Conservation (phyloP, 2,113 vertebrate species). For the Megaleporinus macrocephalus region DNA sequence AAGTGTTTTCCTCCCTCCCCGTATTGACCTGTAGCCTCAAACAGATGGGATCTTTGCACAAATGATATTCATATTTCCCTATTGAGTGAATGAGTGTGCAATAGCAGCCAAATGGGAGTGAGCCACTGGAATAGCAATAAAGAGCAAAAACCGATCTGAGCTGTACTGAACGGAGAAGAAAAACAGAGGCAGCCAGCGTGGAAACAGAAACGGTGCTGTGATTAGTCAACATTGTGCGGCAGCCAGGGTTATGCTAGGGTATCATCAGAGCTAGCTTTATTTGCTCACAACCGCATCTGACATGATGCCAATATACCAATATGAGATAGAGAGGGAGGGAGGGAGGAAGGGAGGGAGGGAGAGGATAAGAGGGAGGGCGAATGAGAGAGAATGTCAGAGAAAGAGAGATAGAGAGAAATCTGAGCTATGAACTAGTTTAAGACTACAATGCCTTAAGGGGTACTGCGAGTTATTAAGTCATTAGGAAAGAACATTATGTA, state of each 20-base stretch:
- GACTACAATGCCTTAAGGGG: neutral
- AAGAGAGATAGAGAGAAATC: neutral
- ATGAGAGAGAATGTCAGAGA: neutral
- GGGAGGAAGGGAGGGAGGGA: neutral
- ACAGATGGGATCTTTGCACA: neutral
- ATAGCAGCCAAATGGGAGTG: conserved; percentile 11
- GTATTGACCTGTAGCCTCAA: neutral
- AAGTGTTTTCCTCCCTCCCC: neutral
- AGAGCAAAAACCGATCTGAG: neutral
- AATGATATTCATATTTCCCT: conserved; percentile 15
- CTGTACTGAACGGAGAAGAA: conserved; percentile 1
- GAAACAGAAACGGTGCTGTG: conserved; percentile 16
- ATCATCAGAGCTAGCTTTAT: conserved; percentile 28
- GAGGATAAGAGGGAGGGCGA: neutral
- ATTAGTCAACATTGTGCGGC: conserved; percentile 15
- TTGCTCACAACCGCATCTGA: conserved; percentile 32
- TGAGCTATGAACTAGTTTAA: neutral
- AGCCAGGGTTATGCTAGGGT: conserved; percentile 16
- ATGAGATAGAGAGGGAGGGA: neutral
- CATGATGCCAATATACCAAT: conserved; percentile 15
- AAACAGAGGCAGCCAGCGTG: conserved; percentile 13
- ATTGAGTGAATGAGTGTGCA: neutral
- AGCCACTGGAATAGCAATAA: conserved; percentile 14
- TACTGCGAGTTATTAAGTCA: neutral
- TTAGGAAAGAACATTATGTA: conserved; percentile 14